These are phyloP conservation scores for Salpingus planirostris DNA, from an alignment of 2,888 invertebrate species.

Conservation along the genomic window DNA sequence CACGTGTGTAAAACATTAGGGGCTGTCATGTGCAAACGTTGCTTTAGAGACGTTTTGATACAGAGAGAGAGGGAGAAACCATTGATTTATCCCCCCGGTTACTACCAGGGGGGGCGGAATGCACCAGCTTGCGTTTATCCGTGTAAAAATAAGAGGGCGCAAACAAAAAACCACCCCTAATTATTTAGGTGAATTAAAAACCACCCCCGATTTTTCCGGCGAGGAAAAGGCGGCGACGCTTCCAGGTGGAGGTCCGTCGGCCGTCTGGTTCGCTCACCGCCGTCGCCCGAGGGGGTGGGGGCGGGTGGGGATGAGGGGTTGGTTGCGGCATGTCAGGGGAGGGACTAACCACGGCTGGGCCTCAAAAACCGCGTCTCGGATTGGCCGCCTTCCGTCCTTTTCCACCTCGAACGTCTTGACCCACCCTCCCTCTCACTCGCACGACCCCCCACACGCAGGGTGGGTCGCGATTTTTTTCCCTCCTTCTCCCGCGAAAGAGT, in stretches of 20 bases:
- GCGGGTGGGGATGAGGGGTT: conserved; percentile 34
- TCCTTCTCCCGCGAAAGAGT: conserved; percentile 25
- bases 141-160: no score
- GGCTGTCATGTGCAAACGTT: conserved; percentile 10
- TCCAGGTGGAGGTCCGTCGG: no score
- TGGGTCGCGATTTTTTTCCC: conserved; percentile 34
- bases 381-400: conserved; percentile 38
- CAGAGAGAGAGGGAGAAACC: no score
- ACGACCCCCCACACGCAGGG: neutral
- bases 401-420: conserved; percentile 16
- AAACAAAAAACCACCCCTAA: no score
- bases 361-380: conserved; percentile 45
- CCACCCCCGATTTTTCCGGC: no score
- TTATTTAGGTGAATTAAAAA: no score
- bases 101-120: conserved; percentile 5
- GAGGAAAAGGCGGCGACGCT: no score
- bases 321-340: conserved; percentile 41
- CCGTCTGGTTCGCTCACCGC: conserved; percentile 19
- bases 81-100: conserved; percentile 14
- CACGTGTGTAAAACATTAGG: no score
- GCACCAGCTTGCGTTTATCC: conserved; percentile 6
- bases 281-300: conserved; percentile 16
- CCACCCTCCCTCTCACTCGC: no score
- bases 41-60: no score
- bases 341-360: conserved; percentile 44